Percentiles rank a stretch among this genome's conserved stretches.
These are phyloP conservation scores for Alectura lathami DNA, from an alignment of 2,113 vertebrate species.

Conservation along the genomic window DNA sequence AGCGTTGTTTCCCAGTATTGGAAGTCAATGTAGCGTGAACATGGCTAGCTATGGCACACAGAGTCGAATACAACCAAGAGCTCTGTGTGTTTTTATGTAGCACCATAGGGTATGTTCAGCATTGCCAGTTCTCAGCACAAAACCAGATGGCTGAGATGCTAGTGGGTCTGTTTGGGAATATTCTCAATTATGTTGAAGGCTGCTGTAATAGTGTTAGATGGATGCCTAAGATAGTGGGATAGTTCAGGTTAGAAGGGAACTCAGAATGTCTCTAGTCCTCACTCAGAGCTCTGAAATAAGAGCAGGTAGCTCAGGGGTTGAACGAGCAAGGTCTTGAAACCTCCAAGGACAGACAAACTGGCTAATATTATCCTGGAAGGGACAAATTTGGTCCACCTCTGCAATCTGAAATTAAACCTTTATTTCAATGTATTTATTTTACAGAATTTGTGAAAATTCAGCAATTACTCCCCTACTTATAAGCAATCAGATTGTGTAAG, in stretches of 20 bases:
- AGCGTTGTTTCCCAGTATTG: background rate
- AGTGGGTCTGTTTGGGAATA: background rate
- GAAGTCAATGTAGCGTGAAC: background rate
- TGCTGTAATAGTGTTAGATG: background rate
- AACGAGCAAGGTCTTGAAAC: background rate
- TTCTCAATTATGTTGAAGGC: background rate
- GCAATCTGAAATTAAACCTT: background rate
- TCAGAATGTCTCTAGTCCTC: background rate
- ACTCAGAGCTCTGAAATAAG: background rate
- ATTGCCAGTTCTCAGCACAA: background rate
- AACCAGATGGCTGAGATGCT: background rate
- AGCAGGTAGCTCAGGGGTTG: background rate
- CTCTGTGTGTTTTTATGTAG: fast-evolving
- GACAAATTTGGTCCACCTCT: background rate
- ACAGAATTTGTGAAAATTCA: background rate
- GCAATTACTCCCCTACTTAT: background rate
- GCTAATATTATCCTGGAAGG: background rate
- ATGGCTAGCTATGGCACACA: fast-evolving
- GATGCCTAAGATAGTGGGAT: background rate
- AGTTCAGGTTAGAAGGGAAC: background rate
- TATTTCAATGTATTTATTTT: background rate
- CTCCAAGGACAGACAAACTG: background rate
- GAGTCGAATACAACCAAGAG: background rate
- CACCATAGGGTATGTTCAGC: background rate
- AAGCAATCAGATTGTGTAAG: background rate